These are phyloP conservation scores for Callionymus lyra DNA, from an alignment of 2,113 vertebrate genomes.

Conservation along the genomic window DNA sequence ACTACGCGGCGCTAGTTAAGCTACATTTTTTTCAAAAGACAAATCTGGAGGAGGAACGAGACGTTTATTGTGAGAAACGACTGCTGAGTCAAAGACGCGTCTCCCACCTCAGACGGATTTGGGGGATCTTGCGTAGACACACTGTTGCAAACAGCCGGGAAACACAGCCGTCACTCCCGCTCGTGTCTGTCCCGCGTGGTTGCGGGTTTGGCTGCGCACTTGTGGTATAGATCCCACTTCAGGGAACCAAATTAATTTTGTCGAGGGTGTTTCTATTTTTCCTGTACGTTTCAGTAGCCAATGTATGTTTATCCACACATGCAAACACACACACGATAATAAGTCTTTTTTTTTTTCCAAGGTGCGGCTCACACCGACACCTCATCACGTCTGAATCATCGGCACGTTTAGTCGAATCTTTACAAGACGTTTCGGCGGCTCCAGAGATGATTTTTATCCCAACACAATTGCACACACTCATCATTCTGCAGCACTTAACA, in stretches of 20 bases:
- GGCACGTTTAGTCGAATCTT: conserved; percentile 17
- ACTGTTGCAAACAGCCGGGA: conserved; percentile 43
- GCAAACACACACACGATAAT: background rate
- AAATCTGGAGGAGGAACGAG: conserved; percentile 4
- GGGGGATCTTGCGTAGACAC: conserved; percentile 33
- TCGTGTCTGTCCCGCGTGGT: conserved; percentile 9
- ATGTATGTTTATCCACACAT: conserved; percentile 6
- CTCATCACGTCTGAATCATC: conserved; percentile 28
- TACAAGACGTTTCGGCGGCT: conserved; percentile 11
- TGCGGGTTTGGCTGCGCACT: conserved; percentile 21
- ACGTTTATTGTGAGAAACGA: conserved; percentile 18
- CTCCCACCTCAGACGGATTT: conserved; percentile 34
- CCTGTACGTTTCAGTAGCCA: conserved; percentile 5
- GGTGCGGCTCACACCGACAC: conserved; percentile 14
- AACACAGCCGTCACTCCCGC: conserved; percentile 28
- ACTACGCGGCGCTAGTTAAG: conserved; percentile 24
- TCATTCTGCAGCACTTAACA: too few species aligned
- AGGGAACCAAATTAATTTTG: conserved; percentile 36
- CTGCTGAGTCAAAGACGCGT: conserved; percentile 12
- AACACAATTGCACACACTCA: background rate
- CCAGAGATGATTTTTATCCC: conserved; percentile 4
- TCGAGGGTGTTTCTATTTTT: conserved; percentile 12
- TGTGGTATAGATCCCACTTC: conserved; percentile 36
- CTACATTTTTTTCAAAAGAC: conserved; percentile 7
- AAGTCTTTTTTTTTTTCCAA: conserved; percentile 22